Percentiles rank a stretch among this genome's conserved stretches.
Conservation (phyloP, 2,797 vertebrate species). For the Malacoraja senta region DNA sequence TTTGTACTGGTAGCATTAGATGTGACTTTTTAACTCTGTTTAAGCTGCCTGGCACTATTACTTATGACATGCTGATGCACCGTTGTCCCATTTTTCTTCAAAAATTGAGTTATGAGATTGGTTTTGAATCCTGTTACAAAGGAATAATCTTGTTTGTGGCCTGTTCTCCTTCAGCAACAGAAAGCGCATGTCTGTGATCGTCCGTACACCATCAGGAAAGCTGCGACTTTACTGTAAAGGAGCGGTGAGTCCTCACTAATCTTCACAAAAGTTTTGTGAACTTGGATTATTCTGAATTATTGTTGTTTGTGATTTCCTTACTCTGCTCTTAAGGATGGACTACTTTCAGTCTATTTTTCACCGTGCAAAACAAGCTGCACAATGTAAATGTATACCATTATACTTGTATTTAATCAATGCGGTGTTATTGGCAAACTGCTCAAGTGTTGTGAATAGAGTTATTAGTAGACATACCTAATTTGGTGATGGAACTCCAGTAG, state of each 20-base stretch:
- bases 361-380: neutral
- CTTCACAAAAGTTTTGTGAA: neutral
- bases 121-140: neutral
- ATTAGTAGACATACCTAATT: neutral
- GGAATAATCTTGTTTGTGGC: neutral
- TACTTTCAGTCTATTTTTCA: neutral
- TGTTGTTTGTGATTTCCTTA: neutral
- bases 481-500: neutral
- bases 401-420: neutral
- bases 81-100: neutral
- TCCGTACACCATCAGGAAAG: constrained; percentile 89
- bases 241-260: constrained; percentile 73
- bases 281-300: neutral
- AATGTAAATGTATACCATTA: neutral
- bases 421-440: neutral
- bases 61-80: neutral
- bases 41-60: neutral
- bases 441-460: neutral
- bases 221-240: constrained; percentile 98
- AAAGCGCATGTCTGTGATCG: constrained; percentile 98
- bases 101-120: neutral
- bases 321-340: neutral
- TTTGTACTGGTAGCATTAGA: neutral
- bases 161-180: constrained; percentile 60
- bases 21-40: neutral